Conservation (phyloP, 1,140 invertebrate genomes). For the Bicyclus anynana region DNA sequence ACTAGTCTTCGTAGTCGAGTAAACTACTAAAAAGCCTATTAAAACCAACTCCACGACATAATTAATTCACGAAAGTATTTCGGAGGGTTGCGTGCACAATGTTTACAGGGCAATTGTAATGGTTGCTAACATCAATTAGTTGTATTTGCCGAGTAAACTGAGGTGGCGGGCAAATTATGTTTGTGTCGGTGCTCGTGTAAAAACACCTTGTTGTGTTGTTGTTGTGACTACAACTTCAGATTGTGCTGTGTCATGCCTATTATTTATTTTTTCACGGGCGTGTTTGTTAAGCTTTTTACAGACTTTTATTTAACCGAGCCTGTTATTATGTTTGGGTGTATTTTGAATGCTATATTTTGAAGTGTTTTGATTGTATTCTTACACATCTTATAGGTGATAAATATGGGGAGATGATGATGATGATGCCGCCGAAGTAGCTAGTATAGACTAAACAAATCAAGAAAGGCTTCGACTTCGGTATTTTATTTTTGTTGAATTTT, state of each 20-base stretch:
- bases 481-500: too few relatives aligned
- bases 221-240: not conserved
- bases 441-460: too few relatives aligned
- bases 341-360: too few relatives aligned
- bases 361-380: too few relatives aligned
- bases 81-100: constrained; percentile 26
- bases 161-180: constrained; percentile 41
- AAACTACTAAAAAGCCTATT: not conserved
- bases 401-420: too few relatives aligned
- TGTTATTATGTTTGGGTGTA: too few relatives aligned
- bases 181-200: constrained; percentile 1
- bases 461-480: too few relatives aligned
- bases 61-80: constrained; percentile 28
- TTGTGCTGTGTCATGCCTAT: not conserved
- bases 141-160: constrained; percentile 40
- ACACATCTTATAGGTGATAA: too few relatives aligned
- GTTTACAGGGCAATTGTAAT: constrained; percentile 43
- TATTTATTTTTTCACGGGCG: too few relatives aligned
- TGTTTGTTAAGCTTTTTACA: too few relatives aligned
- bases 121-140: constrained; percentile 52
- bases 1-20: not conserved
- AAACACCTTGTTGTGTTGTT: not conserved
- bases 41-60: not conserved
- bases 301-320: too few relatives aligned
- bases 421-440: too few relatives aligned